Percentiles rank a stretch among this genome's conserved stretches.
Evolutionary conservation across 1,140 invertebrate species (phyloP).

Genomic region (Bilobella aurantiaca): DNA sequence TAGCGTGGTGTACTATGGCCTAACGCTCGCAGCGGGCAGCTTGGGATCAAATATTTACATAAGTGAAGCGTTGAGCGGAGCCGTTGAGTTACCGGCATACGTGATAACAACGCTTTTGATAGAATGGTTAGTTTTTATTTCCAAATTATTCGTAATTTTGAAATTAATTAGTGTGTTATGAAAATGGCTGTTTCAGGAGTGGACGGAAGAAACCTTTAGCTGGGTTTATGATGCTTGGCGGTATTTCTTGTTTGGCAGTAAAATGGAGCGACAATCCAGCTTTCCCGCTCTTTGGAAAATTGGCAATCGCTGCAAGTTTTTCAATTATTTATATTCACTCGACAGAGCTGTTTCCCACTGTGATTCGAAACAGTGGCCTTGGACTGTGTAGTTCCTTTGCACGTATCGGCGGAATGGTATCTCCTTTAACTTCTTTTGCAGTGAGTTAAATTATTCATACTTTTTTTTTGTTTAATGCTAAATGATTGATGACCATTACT

Average conservation of each 20-base stretch:
- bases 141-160: neutral
- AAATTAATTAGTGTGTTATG: too few relatives aligned
- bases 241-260: conserved; percentile 21
- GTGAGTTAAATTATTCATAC: conserved; percentile 13
- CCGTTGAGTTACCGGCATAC: conserved; percentile 33
- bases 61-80: conserved; percentile 23
- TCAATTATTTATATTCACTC: conserved; percentile 41
- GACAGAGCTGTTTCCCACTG: conserved; percentile 45
- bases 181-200: conserved; percentile 19
- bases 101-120: conserved; percentile 27
- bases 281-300: conserved; percentile 41
- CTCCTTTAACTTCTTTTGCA: conserved; percentile 38
- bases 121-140: conserved; percentile 20
- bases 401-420: conserved; percentile 42
- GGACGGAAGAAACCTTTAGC: conserved; percentile 22
- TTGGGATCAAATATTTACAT: conserved; percentile 28
- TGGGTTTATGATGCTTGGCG: conserved; percentile 31
- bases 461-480: too few relatives aligned
- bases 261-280: conserved; percentile 12
- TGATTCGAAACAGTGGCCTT: conserved; percentile 41
- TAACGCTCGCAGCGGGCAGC: conserved; percentile 26
- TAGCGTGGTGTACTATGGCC: conserved; percentile 28
- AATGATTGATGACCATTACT: too few relatives aligned
- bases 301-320: conserved; percentile 41
- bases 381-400: conserved; percentile 41